Percentiles rank a stretch among this genome's conserved stretches.
Evolutionary conservation across 2,113 vertebrate species (phyloP).

Genomic region (Lasiurus cinereus): DNA sequence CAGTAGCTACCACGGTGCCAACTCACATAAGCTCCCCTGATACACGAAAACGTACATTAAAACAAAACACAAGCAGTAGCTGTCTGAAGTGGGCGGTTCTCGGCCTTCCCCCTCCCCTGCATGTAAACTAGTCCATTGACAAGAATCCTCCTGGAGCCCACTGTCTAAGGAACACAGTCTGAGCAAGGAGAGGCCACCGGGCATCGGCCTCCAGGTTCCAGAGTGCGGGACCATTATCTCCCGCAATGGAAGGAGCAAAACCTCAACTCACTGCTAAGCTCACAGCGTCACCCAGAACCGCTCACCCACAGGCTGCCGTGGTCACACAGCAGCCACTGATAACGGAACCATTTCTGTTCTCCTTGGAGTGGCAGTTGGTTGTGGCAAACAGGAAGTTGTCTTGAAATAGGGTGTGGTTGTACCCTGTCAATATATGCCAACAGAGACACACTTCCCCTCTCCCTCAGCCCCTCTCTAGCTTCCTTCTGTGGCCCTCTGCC

Average conservation of each 20-base stretch:
- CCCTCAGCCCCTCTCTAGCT: not conserved
- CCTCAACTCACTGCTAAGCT: not conserved
- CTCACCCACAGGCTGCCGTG: constrained; percentile 66
- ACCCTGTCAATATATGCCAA: constrained; percentile 63
- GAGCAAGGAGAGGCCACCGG: not conserved
- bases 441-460: not conserved
- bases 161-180: not conserved
- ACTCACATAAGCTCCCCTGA: not conserved
- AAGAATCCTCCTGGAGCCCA: not conserved
- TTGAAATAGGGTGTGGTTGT: constrained; percentile 82
- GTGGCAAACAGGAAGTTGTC: constrained; percentile 84
- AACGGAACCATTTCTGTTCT: constrained; percentile 81
- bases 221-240: not conserved
- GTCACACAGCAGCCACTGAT: constrained; percentile 67
- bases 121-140: constrained; percentile 14
- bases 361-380: constrained; percentile 82
- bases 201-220: not conserved
- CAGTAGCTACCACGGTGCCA: not conserved
- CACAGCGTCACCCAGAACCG: constrained; percentile 9
- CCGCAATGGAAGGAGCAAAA: constrained; percentile 36
- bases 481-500: not conserved
- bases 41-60: not conserved
- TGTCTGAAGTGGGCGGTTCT: not conserved
- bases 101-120: not conserved
- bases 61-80: not conserved